phyloP scores from a whole-genome alignment of 2,797 vertebrate genomes.

The Lutjanus campechanus region DNA sequence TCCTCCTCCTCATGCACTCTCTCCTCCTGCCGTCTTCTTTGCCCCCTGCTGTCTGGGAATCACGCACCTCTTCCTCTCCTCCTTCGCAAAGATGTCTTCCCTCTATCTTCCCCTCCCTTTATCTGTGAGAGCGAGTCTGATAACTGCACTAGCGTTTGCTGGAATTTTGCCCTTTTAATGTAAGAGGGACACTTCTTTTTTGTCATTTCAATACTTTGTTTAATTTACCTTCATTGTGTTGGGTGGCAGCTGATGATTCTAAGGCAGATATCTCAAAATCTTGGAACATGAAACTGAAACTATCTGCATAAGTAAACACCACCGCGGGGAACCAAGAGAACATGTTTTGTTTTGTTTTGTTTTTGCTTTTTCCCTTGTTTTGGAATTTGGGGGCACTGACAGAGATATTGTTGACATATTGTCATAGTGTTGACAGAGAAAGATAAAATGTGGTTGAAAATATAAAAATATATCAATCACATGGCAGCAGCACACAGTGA shows the following conservation, averaged over 20 bases:
- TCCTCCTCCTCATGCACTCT: neutral
- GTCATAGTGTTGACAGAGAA: too few relatives aligned
- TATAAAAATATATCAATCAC: too few relatives aligned
- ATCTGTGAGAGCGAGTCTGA: neutral
- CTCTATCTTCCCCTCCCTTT: too few relatives aligned
- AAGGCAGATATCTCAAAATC: slow-evolving; percentile 22
- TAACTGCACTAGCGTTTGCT: neutral
- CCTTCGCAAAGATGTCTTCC: neutral
- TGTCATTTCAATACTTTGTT: too few relatives aligned
- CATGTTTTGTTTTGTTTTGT: neutral
- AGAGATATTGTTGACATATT: too few relatives aligned
- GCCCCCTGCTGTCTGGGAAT: neutral
- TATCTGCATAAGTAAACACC: slow-evolving; percentile 3
- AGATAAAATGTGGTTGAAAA: too few relatives aligned
- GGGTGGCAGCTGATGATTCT: neutral
- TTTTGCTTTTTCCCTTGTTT: neutral
- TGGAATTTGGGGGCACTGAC: too few relatives aligned
- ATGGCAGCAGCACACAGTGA: too few relatives aligned
- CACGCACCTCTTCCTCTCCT: neutral
- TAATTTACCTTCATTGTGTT: neutral
- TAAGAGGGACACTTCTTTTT: too few relatives aligned
- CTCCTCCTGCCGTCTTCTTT: neutral
- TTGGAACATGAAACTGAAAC: slow-evolving; percentile 44
- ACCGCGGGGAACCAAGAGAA: neutral
- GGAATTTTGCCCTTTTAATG: neutral